Evolutionary conservation across 2,113 vertebrate species (phyloP).

Genomic region (Butorides virescens): DNA sequence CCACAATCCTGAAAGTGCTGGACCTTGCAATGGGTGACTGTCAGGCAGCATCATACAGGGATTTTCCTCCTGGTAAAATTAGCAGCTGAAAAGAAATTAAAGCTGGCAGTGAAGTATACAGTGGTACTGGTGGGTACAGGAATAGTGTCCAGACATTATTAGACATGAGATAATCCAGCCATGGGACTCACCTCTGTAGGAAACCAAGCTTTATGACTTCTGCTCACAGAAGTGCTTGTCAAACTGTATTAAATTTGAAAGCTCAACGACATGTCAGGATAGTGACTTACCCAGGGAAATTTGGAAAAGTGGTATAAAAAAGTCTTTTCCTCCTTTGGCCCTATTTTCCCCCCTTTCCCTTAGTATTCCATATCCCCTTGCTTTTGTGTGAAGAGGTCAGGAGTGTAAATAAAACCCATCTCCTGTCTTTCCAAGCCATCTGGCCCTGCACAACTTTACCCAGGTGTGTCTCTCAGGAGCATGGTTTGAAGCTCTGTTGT

Average conservation of each 20-base stretch:
- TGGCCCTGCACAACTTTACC: neutral
- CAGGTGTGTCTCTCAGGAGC: neutral
- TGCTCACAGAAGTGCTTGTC: neutral
- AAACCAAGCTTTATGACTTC: neutral
- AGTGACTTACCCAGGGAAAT: neutral
- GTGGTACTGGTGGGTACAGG: neutral
- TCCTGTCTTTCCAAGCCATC: neutral
- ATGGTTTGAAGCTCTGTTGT: neutral
- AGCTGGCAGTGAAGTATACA: neutral
- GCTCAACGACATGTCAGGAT: neutral
- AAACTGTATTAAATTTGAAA: neutral
- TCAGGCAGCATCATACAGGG: fast-evolving
- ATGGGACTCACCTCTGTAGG: neutral
- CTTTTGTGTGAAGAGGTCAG: neutral
- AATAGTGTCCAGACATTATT: neutral
- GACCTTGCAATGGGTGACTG: neutral
- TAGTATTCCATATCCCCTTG: neutral
- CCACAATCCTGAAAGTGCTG: neutral
- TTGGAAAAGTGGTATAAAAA: neutral
- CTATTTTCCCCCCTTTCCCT: neutral
- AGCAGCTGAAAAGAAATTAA: neutral
- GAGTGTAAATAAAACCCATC: neutral
- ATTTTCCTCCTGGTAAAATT: neutral
- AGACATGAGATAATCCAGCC: neutral
- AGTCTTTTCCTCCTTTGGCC: neutral